These are phyloP conservation scores for Enhydra lutris DNA, from an alignment of 2,113 vertebrate genomes.

Conservation along the genomic window DNA sequence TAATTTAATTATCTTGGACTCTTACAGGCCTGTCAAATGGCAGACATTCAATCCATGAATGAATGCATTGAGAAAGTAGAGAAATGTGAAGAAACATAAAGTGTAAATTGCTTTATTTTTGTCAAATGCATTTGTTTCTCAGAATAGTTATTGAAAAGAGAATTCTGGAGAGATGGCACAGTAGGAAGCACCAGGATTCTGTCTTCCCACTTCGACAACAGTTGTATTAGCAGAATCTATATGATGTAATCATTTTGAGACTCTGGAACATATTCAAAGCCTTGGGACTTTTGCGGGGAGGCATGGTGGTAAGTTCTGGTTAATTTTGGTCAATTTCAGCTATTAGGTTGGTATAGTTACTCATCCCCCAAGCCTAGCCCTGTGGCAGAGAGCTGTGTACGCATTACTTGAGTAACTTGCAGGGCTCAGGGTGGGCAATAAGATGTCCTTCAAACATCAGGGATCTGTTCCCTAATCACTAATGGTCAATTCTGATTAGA, in stretches of 20 bases:
- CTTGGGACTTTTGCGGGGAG: neutral
- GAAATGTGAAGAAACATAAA: neutral
- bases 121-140: neutral
- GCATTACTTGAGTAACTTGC: neutral
- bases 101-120: neutral
- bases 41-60: neutral
- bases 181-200: neutral
- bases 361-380: neutral
- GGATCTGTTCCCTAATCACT: neutral
- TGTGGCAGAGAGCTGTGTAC: neutral
- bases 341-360: neutral
- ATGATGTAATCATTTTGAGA: neutral
- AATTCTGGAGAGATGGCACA: neutral
- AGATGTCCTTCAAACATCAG: neutral
- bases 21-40: neutral
- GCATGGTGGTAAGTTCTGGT: neutral
- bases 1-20: neutral
- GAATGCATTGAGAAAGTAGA: neutral
- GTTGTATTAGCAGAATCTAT: neutral
- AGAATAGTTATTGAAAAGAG: neutral
- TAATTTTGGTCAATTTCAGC: neutral
- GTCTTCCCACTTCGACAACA: neutral
- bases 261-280: neutral
- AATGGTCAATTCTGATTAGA: neutral
- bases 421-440: neutral